Conservation (phyloP, 2,888 invertebrate genomes). For the Drosophila fulvimacula region DNA sequence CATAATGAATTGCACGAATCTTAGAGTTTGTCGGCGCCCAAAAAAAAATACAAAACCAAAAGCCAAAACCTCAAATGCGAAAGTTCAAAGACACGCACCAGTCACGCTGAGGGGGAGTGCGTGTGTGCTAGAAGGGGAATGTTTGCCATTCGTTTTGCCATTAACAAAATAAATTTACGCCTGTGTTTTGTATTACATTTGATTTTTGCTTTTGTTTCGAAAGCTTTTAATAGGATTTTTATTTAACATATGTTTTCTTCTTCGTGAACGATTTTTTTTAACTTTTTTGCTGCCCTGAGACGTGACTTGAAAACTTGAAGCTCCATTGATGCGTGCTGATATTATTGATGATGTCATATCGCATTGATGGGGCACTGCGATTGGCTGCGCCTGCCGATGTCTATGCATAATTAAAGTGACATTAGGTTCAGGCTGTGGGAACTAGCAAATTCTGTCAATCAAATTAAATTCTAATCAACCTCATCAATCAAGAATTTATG, state of each 20-base stretch:
- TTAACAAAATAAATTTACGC: constrained; percentile 59
- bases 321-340: constrained; percentile 47
- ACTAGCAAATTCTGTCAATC: constrained; percentile 22
- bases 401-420: constrained; percentile 42
- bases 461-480: constrained; percentile 11
- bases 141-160: constrained; percentile 49
- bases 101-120: constrained; percentile 4
- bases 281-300: constrained; percentile 17
- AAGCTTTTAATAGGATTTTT: constrained; percentile 77
- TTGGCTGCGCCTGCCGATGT: constrained; percentile 1
- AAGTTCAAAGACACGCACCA: constrained; percentile 69
- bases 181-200: constrained; percentile 17
- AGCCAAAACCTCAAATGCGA: constrained; percentile 51
- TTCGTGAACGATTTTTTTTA: background rate
- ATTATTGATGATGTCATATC: constrained; percentile 63
- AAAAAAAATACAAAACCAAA: constrained; percentile 15
- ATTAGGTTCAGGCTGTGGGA: constrained; percentile 40
- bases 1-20: constrained; percentile 73
- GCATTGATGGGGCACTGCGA: constrained; percentile 7
- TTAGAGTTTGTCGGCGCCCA: constrained; percentile 21
- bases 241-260: constrained; percentile 67
- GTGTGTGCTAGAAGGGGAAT: constrained; percentile 6
- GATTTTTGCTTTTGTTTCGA: constrained; percentile 30
- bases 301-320: constrained; percentile 53
- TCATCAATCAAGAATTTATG: background rate